Percentiles rank a stretch among this genome's conserved stretches.
phyloP scores from a whole-genome alignment of 2,888 invertebrate genomes.

The Ennomos quercinarius region DNA sequence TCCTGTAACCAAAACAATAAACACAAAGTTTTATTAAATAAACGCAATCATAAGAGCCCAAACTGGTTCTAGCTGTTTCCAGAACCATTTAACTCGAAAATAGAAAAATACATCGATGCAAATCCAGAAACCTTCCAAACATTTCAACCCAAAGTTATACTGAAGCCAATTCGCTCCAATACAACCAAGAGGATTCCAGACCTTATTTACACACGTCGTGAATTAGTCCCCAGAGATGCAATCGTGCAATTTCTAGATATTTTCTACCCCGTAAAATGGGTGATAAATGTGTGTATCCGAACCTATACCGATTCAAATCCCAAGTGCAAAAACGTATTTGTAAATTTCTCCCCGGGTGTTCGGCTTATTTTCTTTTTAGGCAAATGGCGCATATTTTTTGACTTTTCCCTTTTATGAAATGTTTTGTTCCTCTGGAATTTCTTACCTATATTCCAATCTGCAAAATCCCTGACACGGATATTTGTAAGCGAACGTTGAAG shows the following conservation, averaged over 20 bases:
- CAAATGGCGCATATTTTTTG: constrained; percentile 39
- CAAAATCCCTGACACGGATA: constrained; percentile 32
- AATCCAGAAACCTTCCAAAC: constrained; percentile 2
- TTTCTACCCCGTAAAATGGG: constrained; percentile 36
- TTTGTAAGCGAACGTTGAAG: constrained; percentile 18
- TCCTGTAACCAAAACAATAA: background rate
- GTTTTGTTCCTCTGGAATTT: constrained; percentile 32
- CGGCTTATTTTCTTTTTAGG: constrained; percentile 43
- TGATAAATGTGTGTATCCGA: constrained; percentile 39
- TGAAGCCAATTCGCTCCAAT: constrained; percentile 14
- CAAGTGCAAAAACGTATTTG: constrained; percentile 40
- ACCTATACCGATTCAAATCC: constrained; percentile 37
- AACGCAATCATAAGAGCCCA: constrained; percentile 15
- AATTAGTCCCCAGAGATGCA: constrained; percentile 41
- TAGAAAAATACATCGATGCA: constrained; percentile 5
- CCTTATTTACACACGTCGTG: constrained; percentile 32
- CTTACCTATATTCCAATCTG: constrained; percentile 36
- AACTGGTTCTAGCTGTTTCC: constrained; percentile 10
- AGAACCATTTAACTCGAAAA: background rate
- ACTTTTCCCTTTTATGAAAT: constrained; percentile 36
- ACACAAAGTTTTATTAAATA: constrained; percentile 4
- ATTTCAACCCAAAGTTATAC: constrained; percentile 6
- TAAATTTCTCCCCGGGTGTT: constrained; percentile 34
- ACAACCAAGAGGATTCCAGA: constrained; percentile 12
- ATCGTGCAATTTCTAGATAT: constrained; percentile 38